Evolutionary conservation across 2,113 vertebrate genomes (phyloP), one percentile per base, ranked within the genome.

Genomic region (Caranx ignobilis): DNA sequence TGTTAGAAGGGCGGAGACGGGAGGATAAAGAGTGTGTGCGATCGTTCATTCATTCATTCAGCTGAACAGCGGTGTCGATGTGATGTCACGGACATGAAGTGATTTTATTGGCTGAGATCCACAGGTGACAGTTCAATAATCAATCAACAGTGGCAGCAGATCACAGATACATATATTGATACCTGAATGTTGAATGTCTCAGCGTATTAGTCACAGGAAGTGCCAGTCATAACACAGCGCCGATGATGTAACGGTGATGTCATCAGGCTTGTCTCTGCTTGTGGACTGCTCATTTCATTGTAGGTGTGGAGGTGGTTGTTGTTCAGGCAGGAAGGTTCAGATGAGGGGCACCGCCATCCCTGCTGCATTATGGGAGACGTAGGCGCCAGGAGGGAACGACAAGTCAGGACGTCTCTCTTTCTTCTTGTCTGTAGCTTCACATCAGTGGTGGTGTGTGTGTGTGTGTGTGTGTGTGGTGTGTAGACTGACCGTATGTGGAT

Each of bases 61-160:
- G 26, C 9, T 50, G 55, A 73, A 56, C 45, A n/a, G 2, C 15
- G 3, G 52, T 21, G 59, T 72, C 54, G 41, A 52, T 59, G 57
- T 71, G 57, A 65, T 64, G 64, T 75, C 71, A 68, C 43, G 11
- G 16, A 8, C 62, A 71, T 6, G 19, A 56, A 54, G 35, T 45
- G 79, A 50, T 75, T 75, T 68, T 39, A 48, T 37, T 75, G 71
- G 41, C 35, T 63, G 37, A 55, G 26, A 19, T 69, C 21, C 61
- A 72, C 34, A 21, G 54, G n/a, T 19, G 52, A 5, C 31, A 11
- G 11, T 31, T 11, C 41, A 8, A 26, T 26, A 26, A 26, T 26
- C 26, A 26, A 26, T 26, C 26, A 26, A 26, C 26, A 43, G 6
- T 37, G 5, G 37, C 37, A 37, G 37, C 26, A 26, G 8, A 37